phyloP scores from a whole-genome alignment of 1,140 invertebrate genomes.

The Lamellibrachia luymesi region DNA sequence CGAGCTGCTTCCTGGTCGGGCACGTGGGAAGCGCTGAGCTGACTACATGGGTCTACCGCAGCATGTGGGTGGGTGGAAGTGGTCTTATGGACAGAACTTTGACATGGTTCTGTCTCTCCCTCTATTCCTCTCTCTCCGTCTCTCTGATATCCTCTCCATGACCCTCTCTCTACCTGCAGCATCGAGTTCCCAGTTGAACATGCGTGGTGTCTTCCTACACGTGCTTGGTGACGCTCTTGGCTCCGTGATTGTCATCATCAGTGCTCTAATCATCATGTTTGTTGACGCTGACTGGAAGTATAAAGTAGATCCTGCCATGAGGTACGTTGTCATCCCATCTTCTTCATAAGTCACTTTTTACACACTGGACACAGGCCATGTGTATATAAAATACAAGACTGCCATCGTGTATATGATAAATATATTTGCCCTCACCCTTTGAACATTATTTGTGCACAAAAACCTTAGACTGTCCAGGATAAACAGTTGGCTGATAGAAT shows the following conservation, averaged over 20 bases:
- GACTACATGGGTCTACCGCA: too few species aligned
- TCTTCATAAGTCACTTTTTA: neutral
- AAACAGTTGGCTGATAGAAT: too few species aligned
- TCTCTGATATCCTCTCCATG: neutral
- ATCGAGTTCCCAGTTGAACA: slow-evolving; percentile 83
- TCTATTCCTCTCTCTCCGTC: neutral
- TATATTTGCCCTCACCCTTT: too few species aligned
- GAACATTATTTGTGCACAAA: too few species aligned
- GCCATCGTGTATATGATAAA: too few species aligned
- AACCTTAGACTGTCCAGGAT: too few species aligned
- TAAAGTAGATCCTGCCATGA: slow-evolving; percentile 93
- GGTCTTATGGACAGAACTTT: too few species aligned
- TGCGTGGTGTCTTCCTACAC: slow-evolving; percentile 83
- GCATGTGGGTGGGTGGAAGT: too few species aligned
- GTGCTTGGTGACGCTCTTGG: slow-evolving; percentile 91
- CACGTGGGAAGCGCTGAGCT: too few species aligned
- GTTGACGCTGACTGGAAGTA: slow-evolving; percentile 74
- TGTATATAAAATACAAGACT: too few species aligned
- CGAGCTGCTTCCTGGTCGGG: too few species aligned
- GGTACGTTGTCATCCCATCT: slow-evolving; percentile 50
- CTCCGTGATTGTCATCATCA: slow-evolving; percentile 90
- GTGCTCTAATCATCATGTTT: slow-evolving; percentile 84
- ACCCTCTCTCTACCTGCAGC: slow-evolving; percentile 26
- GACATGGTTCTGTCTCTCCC: neutral
- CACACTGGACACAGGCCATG: neutral